These are phyloP conservation scores for Drosophila truncata DNA, from an alignment of 1,140 invertebrate genomes.

Conservation along the genomic window DNA sequence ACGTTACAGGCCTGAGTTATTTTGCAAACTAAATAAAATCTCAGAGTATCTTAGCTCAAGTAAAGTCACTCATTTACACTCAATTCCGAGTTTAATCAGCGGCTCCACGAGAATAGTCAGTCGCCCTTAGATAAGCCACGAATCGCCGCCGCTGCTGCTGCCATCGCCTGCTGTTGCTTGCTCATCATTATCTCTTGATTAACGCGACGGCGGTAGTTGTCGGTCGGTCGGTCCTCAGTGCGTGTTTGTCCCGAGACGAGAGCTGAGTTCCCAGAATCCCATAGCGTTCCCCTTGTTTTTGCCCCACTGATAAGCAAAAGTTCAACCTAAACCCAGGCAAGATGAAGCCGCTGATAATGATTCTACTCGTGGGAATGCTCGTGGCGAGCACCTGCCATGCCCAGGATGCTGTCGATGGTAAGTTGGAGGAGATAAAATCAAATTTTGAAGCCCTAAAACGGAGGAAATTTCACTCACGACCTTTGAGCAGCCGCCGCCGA, in stretches of 20 bases:
- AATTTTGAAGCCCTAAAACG: neutral
- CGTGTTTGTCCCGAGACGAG: conserved; percentile 35
- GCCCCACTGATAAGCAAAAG: conserved; percentile 41
- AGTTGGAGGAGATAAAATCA: conserved; percentile 9
- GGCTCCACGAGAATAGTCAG: conserved; percentile 17
- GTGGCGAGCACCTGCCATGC: conserved; percentile 23
- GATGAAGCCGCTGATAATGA: conserved; percentile 61
- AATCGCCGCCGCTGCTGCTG: conserved; percentile 3
- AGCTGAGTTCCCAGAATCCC: conserved; percentile 17
- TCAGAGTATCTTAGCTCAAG: conserved; percentile 2
- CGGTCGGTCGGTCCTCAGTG: conserved; percentile 30
- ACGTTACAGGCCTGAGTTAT: neutral
- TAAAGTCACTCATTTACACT: conserved; percentile 31
- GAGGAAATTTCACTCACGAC: conserved; percentile 21
- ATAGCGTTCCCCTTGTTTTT: conserved; percentile 7
- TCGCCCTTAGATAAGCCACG: conserved; percentile 54
- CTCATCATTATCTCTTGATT: conserved; percentile 61
- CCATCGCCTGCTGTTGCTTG: conserved; percentile 25
- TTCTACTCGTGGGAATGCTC: conserved; percentile 34
- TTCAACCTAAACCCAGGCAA: conserved; percentile 25
- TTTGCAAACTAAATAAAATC: neutral
- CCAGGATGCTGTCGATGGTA: conserved; percentile 55
- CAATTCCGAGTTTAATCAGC: conserved; percentile 57
- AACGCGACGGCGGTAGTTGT: conserved; percentile 23
- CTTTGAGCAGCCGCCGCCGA: conserved; percentile 49